Conservation (phyloP, 2,888 invertebrate genomes). For the Onchidella celtica region DNA sequence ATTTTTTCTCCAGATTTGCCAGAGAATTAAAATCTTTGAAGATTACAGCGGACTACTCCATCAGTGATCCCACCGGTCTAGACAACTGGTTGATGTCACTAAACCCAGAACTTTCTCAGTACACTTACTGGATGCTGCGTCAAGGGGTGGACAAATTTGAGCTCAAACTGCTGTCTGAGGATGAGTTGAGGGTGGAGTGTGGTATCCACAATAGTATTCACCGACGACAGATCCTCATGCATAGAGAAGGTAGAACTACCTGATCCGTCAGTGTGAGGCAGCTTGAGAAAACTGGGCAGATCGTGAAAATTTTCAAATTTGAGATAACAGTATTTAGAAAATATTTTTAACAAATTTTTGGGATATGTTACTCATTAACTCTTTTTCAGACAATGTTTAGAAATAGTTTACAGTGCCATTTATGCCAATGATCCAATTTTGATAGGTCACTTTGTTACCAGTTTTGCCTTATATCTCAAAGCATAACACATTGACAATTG, state of each 20-base stretch:
- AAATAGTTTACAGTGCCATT: no score
- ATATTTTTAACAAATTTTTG: no score
- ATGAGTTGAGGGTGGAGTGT: conserved; percentile 94
- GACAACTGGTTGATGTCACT: conserved; percentile 85
- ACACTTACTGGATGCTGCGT: conserved; percentile 97
- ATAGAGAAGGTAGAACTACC: conserved; percentile 40
- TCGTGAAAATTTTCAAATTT: no score
- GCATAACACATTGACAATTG: no score
- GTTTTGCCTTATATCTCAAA: no score
- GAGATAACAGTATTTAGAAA: no score
- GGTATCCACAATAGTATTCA: conserved; percentile 97
- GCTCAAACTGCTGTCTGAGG: conserved; percentile 91
- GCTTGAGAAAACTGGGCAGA: no score
- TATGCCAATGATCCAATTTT: no score
- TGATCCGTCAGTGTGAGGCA: no score
- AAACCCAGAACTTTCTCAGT: conserved; percentile 94
- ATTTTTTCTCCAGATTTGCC: conserved; percentile 85
- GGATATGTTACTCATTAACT: no score
- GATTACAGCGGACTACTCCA: conserved; percentile 97
- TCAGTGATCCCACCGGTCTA: conserved; percentile 93
- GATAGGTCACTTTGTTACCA: no score
- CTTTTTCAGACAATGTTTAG: no score
- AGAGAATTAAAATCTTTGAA: conserved; percentile 95
- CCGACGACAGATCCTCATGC: conserved; percentile 88
- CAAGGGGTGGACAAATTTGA: conserved; percentile 96